phyloP scores from a whole-genome alignment of 2,113 vertebrate genomes.

The Nibea coibor region DNA sequence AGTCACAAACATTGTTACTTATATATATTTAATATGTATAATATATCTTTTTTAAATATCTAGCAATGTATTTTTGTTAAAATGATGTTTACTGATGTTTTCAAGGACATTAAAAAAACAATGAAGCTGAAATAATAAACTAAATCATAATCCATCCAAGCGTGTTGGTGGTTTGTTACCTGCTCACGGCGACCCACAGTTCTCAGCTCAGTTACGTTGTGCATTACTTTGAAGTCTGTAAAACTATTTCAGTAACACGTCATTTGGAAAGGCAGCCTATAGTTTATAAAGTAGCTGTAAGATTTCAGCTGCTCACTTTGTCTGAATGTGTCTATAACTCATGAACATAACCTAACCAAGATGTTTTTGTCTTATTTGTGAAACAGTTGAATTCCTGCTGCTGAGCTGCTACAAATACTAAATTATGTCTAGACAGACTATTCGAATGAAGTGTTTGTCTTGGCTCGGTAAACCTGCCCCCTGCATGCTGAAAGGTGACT shows the following conservation, averaged over 20 bases:
- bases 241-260: too few relatives aligned
- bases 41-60: neutral
- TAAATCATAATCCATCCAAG: neutral
- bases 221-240: neutral
- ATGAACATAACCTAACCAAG: too few relatives aligned
- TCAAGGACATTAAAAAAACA: neutral
- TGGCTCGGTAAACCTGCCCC: neutral
- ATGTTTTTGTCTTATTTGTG: too few relatives aligned
- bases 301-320: too few relatives aligned
- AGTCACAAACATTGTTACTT: neutral
- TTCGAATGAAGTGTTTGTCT: too few relatives aligned
- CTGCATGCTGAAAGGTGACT: neutral
- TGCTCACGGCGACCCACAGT: neutral
- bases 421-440: too few relatives aligned
- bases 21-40: constrained; percentile 16
- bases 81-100: neutral
- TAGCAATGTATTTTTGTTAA: neutral
- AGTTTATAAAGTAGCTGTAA: too few relatives aligned
- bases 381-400: too few relatives aligned
- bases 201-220: neutral
- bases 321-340: too few relatives aligned
- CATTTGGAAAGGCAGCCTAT: too few relatives aligned
- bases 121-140: neutral
- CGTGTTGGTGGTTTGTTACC: neutral
- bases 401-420: too few relatives aligned